Evolutionary conservation across 2,888 invertebrate genomes (phyloP).

Genomic region (Ptychoptera albimana): DNA sequence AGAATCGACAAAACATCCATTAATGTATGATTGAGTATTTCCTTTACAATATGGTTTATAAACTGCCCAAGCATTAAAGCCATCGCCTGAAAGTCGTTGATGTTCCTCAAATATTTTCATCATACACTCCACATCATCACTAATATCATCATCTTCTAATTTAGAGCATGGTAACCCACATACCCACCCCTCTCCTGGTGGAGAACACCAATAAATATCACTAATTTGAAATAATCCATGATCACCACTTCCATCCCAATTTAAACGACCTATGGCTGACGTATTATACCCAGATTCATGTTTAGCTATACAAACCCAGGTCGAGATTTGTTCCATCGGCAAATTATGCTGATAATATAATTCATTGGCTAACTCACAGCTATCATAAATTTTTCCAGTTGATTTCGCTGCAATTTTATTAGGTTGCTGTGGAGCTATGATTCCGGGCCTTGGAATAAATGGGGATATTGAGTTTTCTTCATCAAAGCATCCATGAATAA

Average conservation of each 20-base stretch:
- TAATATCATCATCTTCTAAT: constrained; percentile 50
- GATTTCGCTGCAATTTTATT: constrained; percentile 1
- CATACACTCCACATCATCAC: constrained; percentile 52
- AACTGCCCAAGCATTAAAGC: constrained; percentile 37
- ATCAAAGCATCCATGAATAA: constrained; percentile 25
- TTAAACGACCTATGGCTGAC: constrained; percentile 25
- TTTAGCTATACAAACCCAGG: constrained; percentile 56
- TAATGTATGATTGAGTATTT: constrained; percentile 18
- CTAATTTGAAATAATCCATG: constrained; percentile 62
- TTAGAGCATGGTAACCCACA: constrained; percentile 45
- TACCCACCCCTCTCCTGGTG: constrained; percentile 36
- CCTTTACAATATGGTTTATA: constrained; percentile 22
- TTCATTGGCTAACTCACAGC: constrained; percentile 53
- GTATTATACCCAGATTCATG: constrained; percentile 55
- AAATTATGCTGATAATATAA: constrained; percentile 38
- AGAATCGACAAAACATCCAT: constrained; percentile 17
- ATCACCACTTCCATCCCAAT: constrained; percentile 41
- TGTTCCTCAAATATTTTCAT: constrained; percentile 47
- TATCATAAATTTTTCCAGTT: constrained; percentile 38
- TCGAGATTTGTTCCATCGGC: constrained; percentile 34
- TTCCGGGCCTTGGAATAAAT: not conserved
- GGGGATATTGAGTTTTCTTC: not conserved
- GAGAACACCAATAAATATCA: constrained; percentile 51
- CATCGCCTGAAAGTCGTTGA: constrained; percentile 48
- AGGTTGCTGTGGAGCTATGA: not conserved